Evolutionary conservation across 2,797 vertebrate genomes (phyloP).

Genomic region (Allobates femoralis): DNA sequence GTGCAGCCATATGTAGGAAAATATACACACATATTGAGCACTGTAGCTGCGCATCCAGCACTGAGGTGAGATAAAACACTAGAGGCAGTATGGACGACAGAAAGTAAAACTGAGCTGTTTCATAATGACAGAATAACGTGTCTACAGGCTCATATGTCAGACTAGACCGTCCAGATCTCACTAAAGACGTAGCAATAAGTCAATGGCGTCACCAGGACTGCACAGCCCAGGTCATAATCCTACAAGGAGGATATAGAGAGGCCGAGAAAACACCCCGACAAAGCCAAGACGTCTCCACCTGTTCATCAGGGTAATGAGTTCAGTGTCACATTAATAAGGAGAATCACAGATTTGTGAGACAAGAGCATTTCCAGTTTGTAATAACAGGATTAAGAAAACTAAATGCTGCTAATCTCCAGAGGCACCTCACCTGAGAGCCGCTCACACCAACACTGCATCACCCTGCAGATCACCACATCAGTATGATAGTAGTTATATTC

Average conservation of each 20-base stretch:
- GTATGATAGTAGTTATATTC: conserved; percentile 11
- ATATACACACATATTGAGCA: no score
- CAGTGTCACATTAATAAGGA: conserved; percentile 23
- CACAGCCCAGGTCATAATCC: not conserved
- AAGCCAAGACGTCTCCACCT: not conserved
- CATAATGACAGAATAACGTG: no score
- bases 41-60: no score
- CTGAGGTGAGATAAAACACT: no score
- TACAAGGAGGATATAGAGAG: not conserved
- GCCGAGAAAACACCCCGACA: not conserved
- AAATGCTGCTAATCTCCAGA: conserved; percentile 13
- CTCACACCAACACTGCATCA: not conserved
- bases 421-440: not conserved
- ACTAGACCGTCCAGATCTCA: no score
- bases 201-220: not conserved
- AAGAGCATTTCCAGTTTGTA: not conserved
- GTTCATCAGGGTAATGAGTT: conserved; percentile 34
- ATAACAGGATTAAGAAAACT: conserved; percentile 14
- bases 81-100: no score
- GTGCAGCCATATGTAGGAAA: no score
- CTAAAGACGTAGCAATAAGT: not conserved
- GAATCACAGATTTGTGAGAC: conserved; percentile 41
- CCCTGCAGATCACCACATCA: not conserved
- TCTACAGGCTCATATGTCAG: no score
- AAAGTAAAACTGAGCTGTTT: no score